Base-by-base conservation (phyloP, 2,797 vertebrate genomes). In the Pteropus rufus region DNA sequence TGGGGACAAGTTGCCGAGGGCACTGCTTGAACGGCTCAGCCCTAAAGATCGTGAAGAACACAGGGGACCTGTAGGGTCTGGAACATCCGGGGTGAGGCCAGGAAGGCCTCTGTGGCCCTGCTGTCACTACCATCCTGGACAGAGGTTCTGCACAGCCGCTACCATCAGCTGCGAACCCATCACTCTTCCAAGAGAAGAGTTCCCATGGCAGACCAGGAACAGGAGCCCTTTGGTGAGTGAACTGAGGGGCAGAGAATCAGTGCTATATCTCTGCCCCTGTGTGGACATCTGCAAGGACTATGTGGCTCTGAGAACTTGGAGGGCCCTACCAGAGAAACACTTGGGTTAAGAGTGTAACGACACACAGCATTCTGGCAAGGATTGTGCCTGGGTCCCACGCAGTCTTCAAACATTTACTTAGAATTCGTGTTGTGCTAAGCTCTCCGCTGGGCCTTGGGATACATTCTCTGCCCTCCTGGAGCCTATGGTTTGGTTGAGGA, bases 31-130 rank as follows among this genome's bases (percentile, higher is more conserved):
- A 56, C n/a, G 69, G 14, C 85, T 52, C 29, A 3, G 64, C 52
- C 39, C 67, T 85, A 12, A 73, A 72, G 76, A 36, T 26, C 24
- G 39, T 14, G 23, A 92, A 77, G 49, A 52, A 15, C 29, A 16
- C 0, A 1, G 52, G 7, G 19, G 34, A 29, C 34, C 39, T 3
- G 0, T 3, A 60, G 77, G 24, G 3, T n/a, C 11, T 36, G 41
- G 72, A 3, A 21, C 19, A 49, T 4, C 26, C 1, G 2, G 41
- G 19, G 39, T 7, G 31, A 89, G 19, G 39, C 36, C 54, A 64
- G 10, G 60, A n/a, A 64, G 81, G 29, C 46, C 24, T 34, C 39
- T 23, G 65, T 15, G 79, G 81, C 21, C 85, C 34, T 46, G 56
- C 0, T 44, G 65, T 73, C 26, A 62, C 23, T 46, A 24, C 15